phyloP scores from a whole-genome alignment of 2,797 vertebrate genomes.

The Lutjanus campechanus region DNA sequence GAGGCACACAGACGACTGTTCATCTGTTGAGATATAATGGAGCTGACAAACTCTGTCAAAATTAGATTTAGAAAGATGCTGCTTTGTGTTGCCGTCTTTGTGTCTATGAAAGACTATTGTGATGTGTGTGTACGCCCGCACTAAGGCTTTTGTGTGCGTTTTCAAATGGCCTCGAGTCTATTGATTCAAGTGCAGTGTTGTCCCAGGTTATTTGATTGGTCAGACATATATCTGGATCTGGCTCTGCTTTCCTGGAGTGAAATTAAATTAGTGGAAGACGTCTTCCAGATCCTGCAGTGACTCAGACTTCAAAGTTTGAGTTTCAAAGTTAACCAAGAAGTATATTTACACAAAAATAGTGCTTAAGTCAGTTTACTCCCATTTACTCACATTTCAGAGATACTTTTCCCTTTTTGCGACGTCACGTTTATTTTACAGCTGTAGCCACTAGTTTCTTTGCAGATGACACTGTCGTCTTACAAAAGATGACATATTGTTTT shows the following conservation, averaged over 20 bases:
- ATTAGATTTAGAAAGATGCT: neutral
- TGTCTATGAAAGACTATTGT: conserved; percentile 2
- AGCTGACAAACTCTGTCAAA: conserved; percentile 15
- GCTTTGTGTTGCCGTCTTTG: conserved; percentile 11
- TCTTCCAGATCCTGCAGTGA: conserved; percentile 19
- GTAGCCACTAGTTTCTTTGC: too few relatives aligned
- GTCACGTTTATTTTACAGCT: too few relatives aligned
- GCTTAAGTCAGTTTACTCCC: too few relatives aligned
- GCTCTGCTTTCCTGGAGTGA: conserved; percentile 1
- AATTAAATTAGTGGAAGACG: conserved; percentile 20
- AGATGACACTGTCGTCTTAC: too few relatives aligned
- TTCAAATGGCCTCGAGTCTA: neutral
- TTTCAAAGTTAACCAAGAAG: neutral
- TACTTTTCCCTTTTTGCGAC: too few relatives aligned
- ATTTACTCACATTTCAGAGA: too few relatives aligned
- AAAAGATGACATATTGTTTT: too few relatives aligned
- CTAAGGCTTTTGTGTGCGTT: neutral
- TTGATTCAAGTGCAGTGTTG: conserved; percentile 12
- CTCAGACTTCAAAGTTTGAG: conserved; percentile 2
- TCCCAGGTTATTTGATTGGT: conserved; percentile 19
- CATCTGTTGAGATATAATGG: conserved; percentile 15
- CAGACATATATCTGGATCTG: conserved; percentile 10
- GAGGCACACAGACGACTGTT: conserved; percentile 13
- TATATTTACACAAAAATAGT: neutral
- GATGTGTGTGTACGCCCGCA: neutral